Percentiles rank a stretch among this genome's conserved stretches.
These are phyloP conservation scores for Drosophila watanabei DNA, from an alignment of 1,140 invertebrate species.

Conservation along the genomic window DNA sequence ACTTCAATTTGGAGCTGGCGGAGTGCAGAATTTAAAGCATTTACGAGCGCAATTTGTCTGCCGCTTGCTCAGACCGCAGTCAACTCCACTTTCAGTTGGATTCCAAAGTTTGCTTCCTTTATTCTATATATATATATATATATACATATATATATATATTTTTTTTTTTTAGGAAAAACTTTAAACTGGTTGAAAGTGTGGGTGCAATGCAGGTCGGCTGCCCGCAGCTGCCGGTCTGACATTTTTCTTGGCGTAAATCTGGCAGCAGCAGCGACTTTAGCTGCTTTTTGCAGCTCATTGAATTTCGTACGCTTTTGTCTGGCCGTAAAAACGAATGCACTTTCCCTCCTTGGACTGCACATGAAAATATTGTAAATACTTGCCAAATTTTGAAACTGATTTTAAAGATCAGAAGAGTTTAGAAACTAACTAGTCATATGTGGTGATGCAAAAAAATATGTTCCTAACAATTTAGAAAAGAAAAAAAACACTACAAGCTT, in stretches of 20 bases:
- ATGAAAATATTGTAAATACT: background rate
- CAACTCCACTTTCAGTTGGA: constrained; percentile 68
- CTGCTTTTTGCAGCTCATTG: constrained; percentile 82
- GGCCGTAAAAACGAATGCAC: constrained; percentile 66
- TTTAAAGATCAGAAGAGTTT: background rate
- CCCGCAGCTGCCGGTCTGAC: constrained; percentile 68
- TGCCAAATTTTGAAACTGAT: background rate
- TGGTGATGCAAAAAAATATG: no score
- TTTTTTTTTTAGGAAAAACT: constrained; percentile 10
- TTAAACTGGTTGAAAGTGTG: constrained; percentile 35
- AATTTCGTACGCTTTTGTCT: constrained; percentile 78
- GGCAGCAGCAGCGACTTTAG: constrained; percentile 75
- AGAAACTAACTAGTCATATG: no score
- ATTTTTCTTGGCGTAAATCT: constrained; percentile 82
- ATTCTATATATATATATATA: constrained; percentile 12
- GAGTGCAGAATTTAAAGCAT: constrained; percentile 78
- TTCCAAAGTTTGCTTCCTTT: constrained; percentile 26
- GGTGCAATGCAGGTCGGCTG: constrained; percentile 48
- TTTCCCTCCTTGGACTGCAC: constrained; percentile 5
- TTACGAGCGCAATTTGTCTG: constrained; percentile 82
- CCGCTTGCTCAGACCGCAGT: constrained; percentile 64
- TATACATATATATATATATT: constrained; percentile 10
- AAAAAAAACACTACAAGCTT: no score
- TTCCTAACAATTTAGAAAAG: no score
- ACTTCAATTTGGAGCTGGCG: constrained; percentile 67